Evolutionary conservation across 2,113 vertebrate species (phyloP), one percentile per base, ranked within the genome.

Genomic region (Nesoenas mayeri): DNA sequence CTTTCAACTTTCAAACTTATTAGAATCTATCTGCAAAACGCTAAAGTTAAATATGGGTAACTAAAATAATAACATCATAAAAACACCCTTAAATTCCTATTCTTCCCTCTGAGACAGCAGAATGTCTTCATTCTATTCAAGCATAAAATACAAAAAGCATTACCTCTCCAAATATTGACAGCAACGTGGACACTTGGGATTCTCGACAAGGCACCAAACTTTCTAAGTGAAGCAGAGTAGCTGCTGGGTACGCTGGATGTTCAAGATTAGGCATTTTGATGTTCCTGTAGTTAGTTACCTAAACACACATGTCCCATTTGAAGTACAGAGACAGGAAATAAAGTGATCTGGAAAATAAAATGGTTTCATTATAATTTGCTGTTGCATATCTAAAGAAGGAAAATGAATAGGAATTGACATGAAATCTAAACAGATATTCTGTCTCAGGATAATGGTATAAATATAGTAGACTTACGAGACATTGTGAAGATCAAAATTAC

Each of bases 161-260:
- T 96, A 99, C 99, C 99, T 99, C 98, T 88, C 99, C 99, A 97
- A 99, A 98, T 54, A 99, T 64, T 4, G 98, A 98, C 91, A 99
- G 96, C 96, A 99, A 84, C 26, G 81, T 89, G 56, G 98, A 97
- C 16, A 98, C 97, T 47, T 99, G 99, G 25, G 97, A 78, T 62
- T 99, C 99, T 62, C 99, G 98, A 95, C 99, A 99, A 12, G 98
- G 98, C 89, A 99, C 96, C 89, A 95, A 29, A 89, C 97, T 97
- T n/a, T 98, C 97, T 90, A 98, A 40, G 2, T 14, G 96, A 61
- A 88, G 95, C 90, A 99, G 97, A 9, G 75, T 95, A 69, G 97
- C 98, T 81, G 98, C 97, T 6, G 98, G 95, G 70, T 99, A 98
- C 0, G 97, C 98, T 24, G 95, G 82, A 25, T 98, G 98, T 21